Evolutionary conservation across 2,888 invertebrate genomes (phyloP).

Genomic region (Oscheius sp.): DNA sequence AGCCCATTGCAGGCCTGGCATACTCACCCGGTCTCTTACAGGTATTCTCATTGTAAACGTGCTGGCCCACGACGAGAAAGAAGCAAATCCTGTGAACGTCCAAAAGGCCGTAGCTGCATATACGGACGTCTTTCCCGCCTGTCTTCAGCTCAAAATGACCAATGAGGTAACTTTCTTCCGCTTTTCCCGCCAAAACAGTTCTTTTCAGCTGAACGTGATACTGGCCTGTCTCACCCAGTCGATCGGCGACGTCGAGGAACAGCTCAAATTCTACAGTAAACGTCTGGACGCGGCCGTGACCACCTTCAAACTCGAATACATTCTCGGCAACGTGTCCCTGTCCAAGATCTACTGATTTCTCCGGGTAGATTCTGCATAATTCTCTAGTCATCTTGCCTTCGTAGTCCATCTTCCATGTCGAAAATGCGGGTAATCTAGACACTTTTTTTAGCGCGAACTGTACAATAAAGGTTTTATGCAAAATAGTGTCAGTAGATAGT

Average conservation of each 20-base stretch:
- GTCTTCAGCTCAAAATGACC: constrained; percentile 44
- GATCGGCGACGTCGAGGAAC: constrained; percentile 16
- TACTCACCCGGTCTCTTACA: neutral
- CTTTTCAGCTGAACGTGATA: constrained; percentile 27
- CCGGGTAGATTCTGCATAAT: neutral
- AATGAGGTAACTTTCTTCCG: constrained; percentile 22
- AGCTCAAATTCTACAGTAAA: constrained; percentile 13
- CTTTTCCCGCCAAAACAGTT: neutral
- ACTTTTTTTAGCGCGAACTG: neutral
- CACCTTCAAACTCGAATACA: constrained; percentile 16
- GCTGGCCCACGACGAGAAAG: constrained; percentile 41
- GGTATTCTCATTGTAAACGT: constrained; percentile 48
- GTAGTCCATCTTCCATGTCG: neutral
- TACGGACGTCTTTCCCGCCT: constrained; percentile 40
- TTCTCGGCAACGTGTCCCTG: constrained; percentile 19
- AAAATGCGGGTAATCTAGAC: neutral
- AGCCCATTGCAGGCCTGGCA: too few relatives aligned
- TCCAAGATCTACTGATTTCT: constrained; percentile 7
- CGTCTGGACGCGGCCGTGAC: constrained; percentile 16
- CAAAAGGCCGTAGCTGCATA: neutral
- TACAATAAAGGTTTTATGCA: neutral
- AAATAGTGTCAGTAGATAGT: neutral
- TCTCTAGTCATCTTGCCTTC: neutral
- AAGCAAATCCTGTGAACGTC: neutral
- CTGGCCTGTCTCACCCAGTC: constrained; percentile 26